These are phyloP conservation scores for Anthrax anthrax DNA, from an alignment of 2,888 invertebrate genomes.

Conservation along the genomic window DNA sequence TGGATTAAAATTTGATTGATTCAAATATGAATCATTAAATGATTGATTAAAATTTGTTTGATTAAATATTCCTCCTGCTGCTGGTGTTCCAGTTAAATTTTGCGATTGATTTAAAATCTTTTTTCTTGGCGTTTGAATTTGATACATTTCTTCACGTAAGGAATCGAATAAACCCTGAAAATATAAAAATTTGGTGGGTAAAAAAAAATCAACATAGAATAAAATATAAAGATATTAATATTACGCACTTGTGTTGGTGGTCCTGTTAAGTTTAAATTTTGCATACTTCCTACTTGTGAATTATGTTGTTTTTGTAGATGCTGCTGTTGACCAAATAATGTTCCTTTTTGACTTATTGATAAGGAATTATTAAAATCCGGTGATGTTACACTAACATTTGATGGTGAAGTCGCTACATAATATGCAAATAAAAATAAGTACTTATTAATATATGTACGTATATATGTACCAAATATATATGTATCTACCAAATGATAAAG, in stretches of 20 bases:
- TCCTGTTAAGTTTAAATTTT: slow-evolving; percentile 22
- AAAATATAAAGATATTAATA: not conserved
- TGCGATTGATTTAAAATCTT: not conserved
- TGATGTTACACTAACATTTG: slow-evolving; percentile 36
- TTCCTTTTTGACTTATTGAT: slow-evolving; percentile 37
- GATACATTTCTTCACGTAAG: slow-evolving; percentile 21
- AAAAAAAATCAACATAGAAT: not conserved
- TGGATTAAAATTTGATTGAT: slow-evolving; percentile 15
- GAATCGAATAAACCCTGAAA: slow-evolving; percentile 26
- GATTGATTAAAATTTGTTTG: slow-evolving; percentile 12
- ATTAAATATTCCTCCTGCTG: too few species aligned
- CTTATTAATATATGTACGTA: not conserved
- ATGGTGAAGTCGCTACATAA: slow-evolving; percentile 34
- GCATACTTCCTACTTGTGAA: slow-evolving; percentile 16
- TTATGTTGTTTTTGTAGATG: slow-evolving; percentile 14
- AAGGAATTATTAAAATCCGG: slow-evolving; percentile 36
- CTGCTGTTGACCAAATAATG: slow-evolving; percentile 28
- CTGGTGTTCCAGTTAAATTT: not conserved
- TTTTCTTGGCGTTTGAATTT: slow-evolving; percentile 18
- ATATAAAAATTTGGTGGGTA: not conserved
- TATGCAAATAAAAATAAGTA: not conserved
- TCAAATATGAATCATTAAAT: slow-evolving; percentile 18
- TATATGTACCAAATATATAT: too few species aligned
- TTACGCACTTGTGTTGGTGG: slow-evolving; percentile 21
- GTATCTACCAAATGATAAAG: slow-evolving; percentile 42